These are phyloP conservation scores for Pontoporia blainvillei DNA, from an alignment of 2,113 vertebrate genomes.

Conservation along the genomic window DNA sequence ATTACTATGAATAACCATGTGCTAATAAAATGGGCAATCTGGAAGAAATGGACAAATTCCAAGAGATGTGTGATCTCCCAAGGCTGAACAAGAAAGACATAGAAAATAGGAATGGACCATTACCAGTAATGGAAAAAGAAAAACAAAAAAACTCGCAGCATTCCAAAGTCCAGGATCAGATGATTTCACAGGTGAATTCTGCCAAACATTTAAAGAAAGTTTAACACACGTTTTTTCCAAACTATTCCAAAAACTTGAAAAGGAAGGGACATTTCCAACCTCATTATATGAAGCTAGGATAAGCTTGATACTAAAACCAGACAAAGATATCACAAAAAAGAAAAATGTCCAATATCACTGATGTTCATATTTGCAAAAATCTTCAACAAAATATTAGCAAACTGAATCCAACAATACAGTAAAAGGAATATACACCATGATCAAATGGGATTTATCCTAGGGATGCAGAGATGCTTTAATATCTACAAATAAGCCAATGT, in stretches of 20 bases:
- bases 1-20: background rate
- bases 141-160: background rate
- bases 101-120: background rate
- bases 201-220: background rate
- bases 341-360: background rate
- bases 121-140: background rate
- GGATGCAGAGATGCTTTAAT: background rate
- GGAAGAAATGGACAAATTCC: background rate
- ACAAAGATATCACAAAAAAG: background rate
- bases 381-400: background rate
- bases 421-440: background rate
- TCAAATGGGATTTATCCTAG: background rate
- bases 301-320: background rate
- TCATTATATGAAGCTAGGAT: background rate
- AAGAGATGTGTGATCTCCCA: background rate
- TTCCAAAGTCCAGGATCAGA: background rate
- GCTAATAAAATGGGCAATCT: background rate
- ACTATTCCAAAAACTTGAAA: background rate
- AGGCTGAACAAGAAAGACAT: background rate
- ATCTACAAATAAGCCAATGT: background rate
- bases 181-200: background rate
- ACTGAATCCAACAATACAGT: background rate
- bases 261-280: background rate
- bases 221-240: background rate
- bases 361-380: background rate